Conservation (phyloP, 2,113 vertebrate species). For the Gallinago media region DNA sequence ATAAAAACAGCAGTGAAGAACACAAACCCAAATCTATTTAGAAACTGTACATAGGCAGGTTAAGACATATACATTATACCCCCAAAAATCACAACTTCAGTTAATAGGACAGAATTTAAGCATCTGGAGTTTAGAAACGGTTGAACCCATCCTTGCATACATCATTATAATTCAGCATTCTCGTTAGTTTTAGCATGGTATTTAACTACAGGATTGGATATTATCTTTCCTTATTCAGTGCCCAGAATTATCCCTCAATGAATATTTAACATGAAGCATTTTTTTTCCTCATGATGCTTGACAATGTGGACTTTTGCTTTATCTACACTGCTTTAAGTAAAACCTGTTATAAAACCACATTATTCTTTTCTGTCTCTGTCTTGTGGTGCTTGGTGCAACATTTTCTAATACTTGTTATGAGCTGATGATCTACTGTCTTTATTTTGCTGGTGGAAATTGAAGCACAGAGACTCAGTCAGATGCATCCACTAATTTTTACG, state of each 20-base stretch:
- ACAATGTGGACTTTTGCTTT: not conserved
- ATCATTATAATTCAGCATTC: not conserved
- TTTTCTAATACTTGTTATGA: not conserved
- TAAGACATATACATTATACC: not conserved
- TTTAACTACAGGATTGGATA: not conserved
- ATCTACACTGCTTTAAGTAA: not conserved
- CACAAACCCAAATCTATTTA: not conserved
- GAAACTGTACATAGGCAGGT: not conserved
- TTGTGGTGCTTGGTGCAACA: not conserved
- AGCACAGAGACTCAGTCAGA: not conserved
- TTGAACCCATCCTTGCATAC: not conserved
- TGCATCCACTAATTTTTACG: not conserved
- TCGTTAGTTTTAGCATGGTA: not conserved
- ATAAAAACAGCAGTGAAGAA: not conserved
- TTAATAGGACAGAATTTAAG: not conserved
- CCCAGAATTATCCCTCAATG: not conserved
- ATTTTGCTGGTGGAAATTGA: not conserved
- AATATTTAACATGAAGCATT: not conserved
- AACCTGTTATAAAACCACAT: not conserved
- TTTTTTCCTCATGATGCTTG: not conserved
- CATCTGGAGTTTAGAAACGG: not conserved
- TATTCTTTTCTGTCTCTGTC: not conserved
- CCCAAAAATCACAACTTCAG: not conserved
- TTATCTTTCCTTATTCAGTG: not conserved
- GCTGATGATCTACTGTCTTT: not conserved